Evolutionary conservation across 2,113 vertebrate species (phyloP), one percentile per base, ranked within the genome.

Genomic region (Lepisosteus osseus): DNA sequence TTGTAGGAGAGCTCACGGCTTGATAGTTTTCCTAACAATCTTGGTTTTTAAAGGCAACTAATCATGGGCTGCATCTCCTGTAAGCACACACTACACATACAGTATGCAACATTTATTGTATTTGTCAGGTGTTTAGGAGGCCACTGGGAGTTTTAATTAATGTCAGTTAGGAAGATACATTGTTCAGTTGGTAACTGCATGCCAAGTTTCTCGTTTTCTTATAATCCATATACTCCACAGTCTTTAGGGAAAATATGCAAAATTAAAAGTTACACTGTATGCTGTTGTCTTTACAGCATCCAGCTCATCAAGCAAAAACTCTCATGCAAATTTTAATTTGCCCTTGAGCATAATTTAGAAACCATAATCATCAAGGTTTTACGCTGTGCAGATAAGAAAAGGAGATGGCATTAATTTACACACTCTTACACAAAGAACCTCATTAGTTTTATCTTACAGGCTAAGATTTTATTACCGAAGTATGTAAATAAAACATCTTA

Each of bases 341-440:
- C 96, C 97, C 97, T 97, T 97, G 96, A 98, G 96, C 95, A 96
- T 97, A 98, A 99, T 98, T 99, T 98, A 96, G 95, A 96, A 92
- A 94, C 94, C 93, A 95, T 99, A 99, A 99, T 99, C 96, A 98
- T 95, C 95, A 94, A 95, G 93, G 93, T 94, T 96, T 93, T 94
- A 95, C 87, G 74, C 93, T 92, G 92, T 92, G 91, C 91, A 90
- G 93, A 93, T 93, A 94, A 93, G 83, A 88, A 90, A 90, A 92
- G 85, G 90, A 92, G 94, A 94, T 92, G 94, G 92, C 93, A 93
- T 96, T 97, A 95, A 96, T 96, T 97, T 97, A 93, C 91, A 90
- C 86, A 94, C 92, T 93, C 93, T 94, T 94, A 93, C 95, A 97
- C 94, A 95, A 96, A 95, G 94, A 95, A 94, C 91, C 94, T 95